Evolutionary conservation across 2,888 invertebrate genomes (phyloP), one percentile per base, ranked within the genome.

Genomic region (Rapana venosa): DNA sequence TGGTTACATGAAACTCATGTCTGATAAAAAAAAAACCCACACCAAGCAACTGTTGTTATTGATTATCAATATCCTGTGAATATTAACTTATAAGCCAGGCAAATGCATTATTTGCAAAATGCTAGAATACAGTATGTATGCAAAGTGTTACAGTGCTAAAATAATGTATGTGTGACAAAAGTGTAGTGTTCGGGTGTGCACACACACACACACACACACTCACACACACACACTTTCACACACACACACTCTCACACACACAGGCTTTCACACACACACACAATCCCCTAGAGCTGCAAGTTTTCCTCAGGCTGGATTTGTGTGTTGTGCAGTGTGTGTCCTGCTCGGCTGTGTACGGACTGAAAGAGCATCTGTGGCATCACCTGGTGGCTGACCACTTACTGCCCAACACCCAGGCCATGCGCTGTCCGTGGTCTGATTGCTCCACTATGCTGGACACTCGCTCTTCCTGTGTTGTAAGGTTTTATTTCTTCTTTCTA

Each of bases 371-470:
- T 84, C 90, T 92, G 66, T 66, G 90, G 36, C 90, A 92, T 58
- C 93, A 93, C 88, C 85, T 92, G 74, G 85, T 91, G 26, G 88
- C 91, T 17, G 92, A 92, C 47, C 93, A 93, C 87, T 32, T 91
- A 26, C 58, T 88, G 32, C 90, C 88, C 36, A 90, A 91, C 79
- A 87, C 87, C 13, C 90, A 89, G 17, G 87, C 91, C 83, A 90
- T 91, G 22, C 81, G 81, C 22, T 93, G 93, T 88, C 90, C 88
- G 2, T 93, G 93, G 93, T 91, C 90, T 70, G 91, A 90, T 56
- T 93, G 93, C 90, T 89, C 90, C 35, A 88, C 88, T 17, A 90
- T 90, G 90, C 87, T 93, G n/a, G 88, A 92, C 36, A 91, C 92
- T 1, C 70, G 84, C 20, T 87, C 90, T 66, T 90, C 90, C 17